phyloP scores from a whole-genome alignment of 2,797 vertebrate genomes.

The Melanotaenia nigrans region DNA sequence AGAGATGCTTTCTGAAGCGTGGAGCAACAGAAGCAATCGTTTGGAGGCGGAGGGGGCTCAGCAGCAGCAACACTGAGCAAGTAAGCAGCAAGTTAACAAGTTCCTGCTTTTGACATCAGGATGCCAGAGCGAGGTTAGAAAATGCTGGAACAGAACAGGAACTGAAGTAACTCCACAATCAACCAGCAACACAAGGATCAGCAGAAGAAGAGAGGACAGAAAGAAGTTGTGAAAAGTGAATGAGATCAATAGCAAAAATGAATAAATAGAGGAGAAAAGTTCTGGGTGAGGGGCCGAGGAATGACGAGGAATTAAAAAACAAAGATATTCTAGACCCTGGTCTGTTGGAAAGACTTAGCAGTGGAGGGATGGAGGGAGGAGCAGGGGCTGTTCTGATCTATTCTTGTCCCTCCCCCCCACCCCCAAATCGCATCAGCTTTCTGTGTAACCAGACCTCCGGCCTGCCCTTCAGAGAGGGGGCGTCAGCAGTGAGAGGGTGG shows the following conservation, averaged over 20 bases:
- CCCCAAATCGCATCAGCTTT: slow-evolving; percentile 15
- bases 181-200: slow-evolving; percentile 20
- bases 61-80: not conserved
- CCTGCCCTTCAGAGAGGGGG: slow-evolving; percentile 17
- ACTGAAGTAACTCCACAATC: slow-evolving; percentile 5
- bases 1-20: not conserved
- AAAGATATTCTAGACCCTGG: slow-evolving; percentile 22
- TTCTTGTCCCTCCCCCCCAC: slow-evolving; percentile 56
- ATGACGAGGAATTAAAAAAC: not conserved
- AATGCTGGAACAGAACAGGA: slow-evolving; percentile 31
- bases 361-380: slow-evolving; percentile 21
- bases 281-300: slow-evolving; percentile 3
- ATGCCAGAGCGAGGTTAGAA: slow-evolving; percentile 32
- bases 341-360: slow-evolving; percentile 39
- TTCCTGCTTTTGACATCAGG: not conserved
- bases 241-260: slow-evolving; percentile 12
- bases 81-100: not conserved
- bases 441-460: slow-evolving; percentile 67
- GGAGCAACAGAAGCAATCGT: not conserved
- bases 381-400: slow-evolving; percentile 56
- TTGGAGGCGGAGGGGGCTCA: not conserved
- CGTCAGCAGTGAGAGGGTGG: slow-evolving; percentile 10
- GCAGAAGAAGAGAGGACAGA: slow-evolving; percentile 12
- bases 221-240: slow-evolving; percentile 6
- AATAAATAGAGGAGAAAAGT: slow-evolving; percentile 14